phyloP scores from a whole-genome alignment of 2,888 invertebrate species.

The Hartigia nigra region DNA sequence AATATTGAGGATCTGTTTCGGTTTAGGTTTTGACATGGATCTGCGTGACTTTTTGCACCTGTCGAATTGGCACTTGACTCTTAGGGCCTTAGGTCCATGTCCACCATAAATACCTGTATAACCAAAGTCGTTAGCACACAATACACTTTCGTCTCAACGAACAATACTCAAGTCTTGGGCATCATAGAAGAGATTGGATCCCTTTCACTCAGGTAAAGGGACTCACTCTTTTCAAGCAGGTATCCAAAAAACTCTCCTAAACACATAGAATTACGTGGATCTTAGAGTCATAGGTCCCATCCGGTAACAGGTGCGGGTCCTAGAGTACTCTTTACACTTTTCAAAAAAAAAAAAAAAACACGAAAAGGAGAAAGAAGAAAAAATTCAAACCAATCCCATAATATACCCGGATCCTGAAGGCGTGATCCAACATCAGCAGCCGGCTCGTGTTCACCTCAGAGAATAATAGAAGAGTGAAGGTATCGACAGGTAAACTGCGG shows the following conservation, averaged over 20 bases:
- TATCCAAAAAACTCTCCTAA: conserved; percentile 34
- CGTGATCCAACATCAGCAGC: neutral
- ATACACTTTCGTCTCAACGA: neutral
- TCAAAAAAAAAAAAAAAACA: neutral
- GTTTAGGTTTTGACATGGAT: neutral
- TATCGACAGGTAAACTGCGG: conserved; percentile 10
- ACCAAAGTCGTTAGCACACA: neutral
- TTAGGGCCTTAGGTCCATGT: neutral
- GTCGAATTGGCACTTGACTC: neutral
- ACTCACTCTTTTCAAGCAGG: conserved; percentile 21
- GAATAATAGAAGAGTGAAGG: conserved; percentile 4
- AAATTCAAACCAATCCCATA: neutral
- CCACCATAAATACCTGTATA: neutral
- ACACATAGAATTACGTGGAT: conserved; percentile 18
- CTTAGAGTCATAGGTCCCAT: neutral
- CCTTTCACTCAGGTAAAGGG: neutral
- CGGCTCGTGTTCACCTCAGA: neutral
- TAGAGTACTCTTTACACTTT: neutral
- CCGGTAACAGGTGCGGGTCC: neutral
- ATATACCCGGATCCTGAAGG: neutral
- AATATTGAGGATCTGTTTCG: neutral
- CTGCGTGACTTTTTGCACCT: neutral
- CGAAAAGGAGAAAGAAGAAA: neutral
- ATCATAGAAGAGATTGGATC: neutral
- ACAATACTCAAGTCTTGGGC: neutral